phyloP scores from a whole-genome alignment of 2,888 invertebrate genomes.

The Tachina grossa region DNA sequence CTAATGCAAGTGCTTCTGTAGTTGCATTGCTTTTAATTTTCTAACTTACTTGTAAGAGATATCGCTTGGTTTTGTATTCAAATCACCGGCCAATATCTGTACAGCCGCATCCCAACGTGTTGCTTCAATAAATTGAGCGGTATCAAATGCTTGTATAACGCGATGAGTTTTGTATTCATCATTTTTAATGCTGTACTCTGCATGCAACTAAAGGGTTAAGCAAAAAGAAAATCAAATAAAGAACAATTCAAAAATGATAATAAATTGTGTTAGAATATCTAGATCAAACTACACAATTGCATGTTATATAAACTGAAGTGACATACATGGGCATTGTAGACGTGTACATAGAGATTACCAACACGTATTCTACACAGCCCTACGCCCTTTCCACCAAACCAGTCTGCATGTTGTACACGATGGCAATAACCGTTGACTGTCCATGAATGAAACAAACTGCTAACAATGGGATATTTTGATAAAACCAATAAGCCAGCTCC shows the following conservation, averaged over 20 bases:
- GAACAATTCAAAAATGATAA: neutral
- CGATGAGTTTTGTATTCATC: constrained; percentile 97
- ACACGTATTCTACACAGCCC: constrained; percentile 90
- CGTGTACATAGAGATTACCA: constrained; percentile 87
- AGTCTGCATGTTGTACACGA: constrained; percentile 97
- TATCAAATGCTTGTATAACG: constrained; percentile 95
- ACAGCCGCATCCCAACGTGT: constrained; percentile 91
- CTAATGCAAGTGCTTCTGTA: too few relatives aligned
- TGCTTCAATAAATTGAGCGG: constrained; percentile 95
- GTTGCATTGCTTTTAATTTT: neutral
- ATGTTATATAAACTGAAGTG: neutral
- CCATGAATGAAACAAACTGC: constrained; percentile 96
- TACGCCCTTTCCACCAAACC: constrained; percentile 99
- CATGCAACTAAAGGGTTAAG: constrained; percentile 88
- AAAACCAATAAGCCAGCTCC: constrained; percentile 95
- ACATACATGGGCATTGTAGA: constrained; percentile 97
- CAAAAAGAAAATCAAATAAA: neutral
- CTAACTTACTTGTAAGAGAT: constrained; percentile 86
- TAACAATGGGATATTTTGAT: constrained; percentile 91
- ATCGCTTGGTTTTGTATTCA: constrained; percentile 95
- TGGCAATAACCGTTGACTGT: constrained; percentile 97
- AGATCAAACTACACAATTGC: neutral
- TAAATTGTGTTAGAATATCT: neutral
- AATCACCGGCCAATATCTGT: constrained; percentile 95
- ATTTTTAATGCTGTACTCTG: constrained; percentile 92